Base-by-base conservation (phyloP, 1,140 invertebrate species). In the Hesperophylax magnus region DNA sequence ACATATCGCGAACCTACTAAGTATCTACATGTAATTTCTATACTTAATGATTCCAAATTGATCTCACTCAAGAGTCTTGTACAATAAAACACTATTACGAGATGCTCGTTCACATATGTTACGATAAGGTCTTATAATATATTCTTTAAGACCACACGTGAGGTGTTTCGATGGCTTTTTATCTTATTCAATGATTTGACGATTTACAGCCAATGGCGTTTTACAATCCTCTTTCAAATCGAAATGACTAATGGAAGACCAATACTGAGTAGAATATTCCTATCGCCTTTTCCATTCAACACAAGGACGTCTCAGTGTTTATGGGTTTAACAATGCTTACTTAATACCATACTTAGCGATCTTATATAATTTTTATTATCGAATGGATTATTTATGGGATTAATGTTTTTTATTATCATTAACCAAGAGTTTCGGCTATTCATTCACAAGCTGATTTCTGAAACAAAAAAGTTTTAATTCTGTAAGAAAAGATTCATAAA, bases 51-150 rank as follows among this genome's bases (percentile, higher is more conserved):
- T 52, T n/a, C 39, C 27, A 17, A 53, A 69, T 69, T 58, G 65
- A 60, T 53, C 27, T 56, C 53, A 0, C 18, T 60, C 27, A 24
- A 75, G 81, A 69, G 78, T 9, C 75, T 53, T 8, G 27, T 74
- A 67, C 77, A 71, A 83, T 83, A 83, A 83, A 81, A 79, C 79
- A 83, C 79, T 83, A 79, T 81, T 79, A 83, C 82, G 80, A 81
- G 82, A 79, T 69, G 63, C 58, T 76, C 76, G 15, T 71, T 81
- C 58, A 72, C 78, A 78, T 83, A 65, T 54, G 60, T 83, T 78
- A 80, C 79, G 82, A 83, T 81, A 83, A 78, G 75, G 8, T 1
- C 9, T 47, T 53, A 58, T 83, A 83, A 83, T 83, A 79, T 75
- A 74, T 81, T 78, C 82, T 27, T 31, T 47, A 39, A 75, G 82